Conservation (phyloP, 2,888 invertebrate species). For the Caradrina kadenii region DNA sequence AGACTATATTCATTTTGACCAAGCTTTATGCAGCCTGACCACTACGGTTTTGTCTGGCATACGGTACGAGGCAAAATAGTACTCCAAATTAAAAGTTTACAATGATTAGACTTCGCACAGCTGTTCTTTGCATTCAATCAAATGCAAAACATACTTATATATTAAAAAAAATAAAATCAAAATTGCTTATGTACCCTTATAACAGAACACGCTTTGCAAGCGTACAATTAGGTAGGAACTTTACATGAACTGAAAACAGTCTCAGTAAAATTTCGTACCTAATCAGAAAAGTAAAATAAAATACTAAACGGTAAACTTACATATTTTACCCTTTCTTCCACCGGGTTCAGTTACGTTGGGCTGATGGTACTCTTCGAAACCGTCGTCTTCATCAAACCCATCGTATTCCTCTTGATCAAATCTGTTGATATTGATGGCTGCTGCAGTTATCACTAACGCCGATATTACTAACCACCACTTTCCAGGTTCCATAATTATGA, state of each 20-base stretch:
- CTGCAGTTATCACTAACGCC: constrained; percentile 68
- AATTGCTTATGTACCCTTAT: not conserved
- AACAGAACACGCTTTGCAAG: constrained; percentile 5
- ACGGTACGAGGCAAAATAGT: too few relatives aligned
- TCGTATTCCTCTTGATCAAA: constrained; percentile 22
- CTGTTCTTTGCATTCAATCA: too few relatives aligned
- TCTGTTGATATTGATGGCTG: constrained; percentile 72
- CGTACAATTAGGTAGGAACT: not conserved
- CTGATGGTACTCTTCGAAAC: constrained; percentile 63
- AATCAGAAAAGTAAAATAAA: not conserved
- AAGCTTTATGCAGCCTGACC: too few relatives aligned
- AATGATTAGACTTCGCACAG: too few relatives aligned
- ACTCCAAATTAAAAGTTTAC: too few relatives aligned
- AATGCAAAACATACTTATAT: too few relatives aligned
- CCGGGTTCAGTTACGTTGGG: constrained; percentile 49
- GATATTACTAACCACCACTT: constrained; percentile 70
- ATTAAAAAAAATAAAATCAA: too few relatives aligned
- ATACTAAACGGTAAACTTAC: constrained; percentile 72
- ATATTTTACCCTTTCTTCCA: constrained; percentile 79
- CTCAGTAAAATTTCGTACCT: not conserved
- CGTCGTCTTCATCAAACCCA: constrained; percentile 53
- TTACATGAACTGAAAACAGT: not conserved
- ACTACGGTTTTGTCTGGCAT: too few relatives aligned
- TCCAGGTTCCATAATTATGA: constrained; percentile 70
- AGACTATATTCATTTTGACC: too few relatives aligned